Evolutionary conservation across 2,888 invertebrate genomes (phyloP), one percentile per base, ranked within the genome.

Genomic region (Amphipoea lucens): DNA sequence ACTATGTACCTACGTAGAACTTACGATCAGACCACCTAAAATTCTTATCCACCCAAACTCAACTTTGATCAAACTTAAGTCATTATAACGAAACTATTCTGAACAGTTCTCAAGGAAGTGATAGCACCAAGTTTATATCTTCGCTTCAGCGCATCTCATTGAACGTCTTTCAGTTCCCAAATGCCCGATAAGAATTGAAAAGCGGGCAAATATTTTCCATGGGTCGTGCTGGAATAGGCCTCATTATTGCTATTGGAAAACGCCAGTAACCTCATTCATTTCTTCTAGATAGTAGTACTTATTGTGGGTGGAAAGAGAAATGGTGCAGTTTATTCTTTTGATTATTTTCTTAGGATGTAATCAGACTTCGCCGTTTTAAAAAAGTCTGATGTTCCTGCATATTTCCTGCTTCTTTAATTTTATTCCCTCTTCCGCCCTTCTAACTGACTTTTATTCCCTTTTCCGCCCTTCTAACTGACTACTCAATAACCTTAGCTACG

Each of bases 211-310:
- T 81, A 85, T 85, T 86, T 83, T 86, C 74, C 40, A 74, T 73
- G 29, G 42, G 42, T 70, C 63, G 73, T 36, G 54, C 68, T 48
- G 71, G 48, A 82, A 83, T 71, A 69, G 79, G 74, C 80, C 75
- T 86, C 78, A 83, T 87, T 88, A 86, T 76, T 79, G 40, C 77
- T 65, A 86, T 79, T 76, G 83, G 82, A 77, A 82, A 82, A 60
- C 60, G 77, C 76, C 79, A 45, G 68, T 76, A 68, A 86, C 69
- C 85, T 79, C 74, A 74, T 84, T 87, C 74, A 72, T 76, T 75
- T 87, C 84, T 79, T 63, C 69, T 66, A 69, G 65, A 66, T 72
- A 74, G 20, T 40, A 71, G 20, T 40, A 71, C 6, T 77, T 85
- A 72, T 68, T 69, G 65, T 51, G 48, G 23, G 40, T 82, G 65